Conservation (phyloP, 2,797 vertebrate genomes). For the Channa striata region DNA sequence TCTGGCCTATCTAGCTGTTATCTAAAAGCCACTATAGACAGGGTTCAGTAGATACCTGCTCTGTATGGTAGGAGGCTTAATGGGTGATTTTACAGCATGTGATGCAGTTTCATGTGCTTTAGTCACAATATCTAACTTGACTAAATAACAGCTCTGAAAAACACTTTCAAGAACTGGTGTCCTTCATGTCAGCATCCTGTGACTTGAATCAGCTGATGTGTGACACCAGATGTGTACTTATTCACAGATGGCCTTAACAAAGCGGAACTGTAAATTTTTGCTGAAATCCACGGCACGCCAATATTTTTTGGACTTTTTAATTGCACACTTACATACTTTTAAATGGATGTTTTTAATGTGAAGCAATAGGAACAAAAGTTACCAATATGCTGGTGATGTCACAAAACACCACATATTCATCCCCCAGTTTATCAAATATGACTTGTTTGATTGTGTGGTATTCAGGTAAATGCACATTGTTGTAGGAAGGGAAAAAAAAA, state of each 20-base stretch:
- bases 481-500: not conserved
- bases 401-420: too few species aligned
- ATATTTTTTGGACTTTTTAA: not conserved
- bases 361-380: not conserved
- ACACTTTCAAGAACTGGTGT: too few species aligned
- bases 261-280: not conserved
- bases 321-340: not conserved
- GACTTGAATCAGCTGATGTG: too few species aligned
- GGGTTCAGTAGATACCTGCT: too few species aligned
- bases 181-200: too few species aligned
- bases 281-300: not conserved
- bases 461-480: not conserved
- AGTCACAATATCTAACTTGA: too few species aligned
- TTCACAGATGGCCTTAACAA: not conserved
- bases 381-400: too few species aligned
- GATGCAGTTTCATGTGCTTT: too few species aligned
- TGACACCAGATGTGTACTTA: not conserved
- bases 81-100: too few species aligned
- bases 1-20: not conserved
- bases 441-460: not conserved
- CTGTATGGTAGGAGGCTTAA: too few species aligned
- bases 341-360: not conserved
- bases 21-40: not conserved
- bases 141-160: too few species aligned
- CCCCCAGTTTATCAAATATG: not conserved